Base-by-base conservation (phyloP, 2,888 invertebrate species). In the Parnassius apollo region DNA sequence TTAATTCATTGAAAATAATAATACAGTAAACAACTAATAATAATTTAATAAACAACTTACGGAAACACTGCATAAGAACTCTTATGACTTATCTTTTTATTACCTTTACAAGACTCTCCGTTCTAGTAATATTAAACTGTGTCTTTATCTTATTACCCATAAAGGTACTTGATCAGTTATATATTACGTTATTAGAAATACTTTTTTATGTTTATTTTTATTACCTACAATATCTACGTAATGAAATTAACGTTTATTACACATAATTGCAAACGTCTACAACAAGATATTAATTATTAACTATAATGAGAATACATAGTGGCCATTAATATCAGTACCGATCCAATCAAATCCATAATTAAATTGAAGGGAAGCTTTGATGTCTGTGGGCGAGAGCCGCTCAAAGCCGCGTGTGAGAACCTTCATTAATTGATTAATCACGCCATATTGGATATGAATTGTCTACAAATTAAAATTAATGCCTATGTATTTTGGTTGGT, bases 321-420 rank as follows among this genome's bases (percentile, higher is more conserved):
- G 44, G 56, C 59, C 59, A 57, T 64, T 75, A 80, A 77, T 74
- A 77, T 73, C 74, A 69, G 73, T n/a, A n/a, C 49, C 49, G 13
- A 75, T 75, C 71, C 75, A 77, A 82, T 83, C 75, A 76, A 77
- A 76, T 75, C 71, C 62, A 73, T 79, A 77, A 82, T 81, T 79
- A 75, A 78, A 78, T 78, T 68, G 71, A 73, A 72, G 71, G 71
- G 70, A 70, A 71, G 77, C 78, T 79, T 80, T 81, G 78, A 80
- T 76, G 74, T 72, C 65, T 61, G 70, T 65, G 66, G 63, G 59
- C 62, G 65, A 53, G 58, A 61, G 50, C 50, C 13, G 3, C 12
- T 11, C 12, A 10, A 22, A 55, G 56, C 18, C 35, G 42, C 49
- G 45, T 53, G 48, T 54, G 55, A 52, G 55, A 45, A 50, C 62